Evolutionary conservation across 2,113 vertebrate species (phyloP).

Genomic region (Pagrus major): DNA sequence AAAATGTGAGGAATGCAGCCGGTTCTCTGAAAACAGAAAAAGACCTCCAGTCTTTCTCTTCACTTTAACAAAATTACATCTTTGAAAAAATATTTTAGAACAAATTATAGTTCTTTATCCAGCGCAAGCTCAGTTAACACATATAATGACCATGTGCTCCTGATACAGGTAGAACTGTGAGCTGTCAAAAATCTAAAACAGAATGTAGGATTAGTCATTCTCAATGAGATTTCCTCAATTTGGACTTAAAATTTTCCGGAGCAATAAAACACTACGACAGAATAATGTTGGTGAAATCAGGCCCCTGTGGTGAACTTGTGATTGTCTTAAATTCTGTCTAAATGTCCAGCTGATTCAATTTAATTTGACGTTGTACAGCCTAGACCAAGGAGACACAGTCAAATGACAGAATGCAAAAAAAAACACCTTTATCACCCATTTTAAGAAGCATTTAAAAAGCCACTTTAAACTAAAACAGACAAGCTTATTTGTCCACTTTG

Average conservation of each 20-base stretch:
- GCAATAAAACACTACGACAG: neutral
- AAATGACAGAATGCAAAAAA: neutral
- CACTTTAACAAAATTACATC: slow-evolving; percentile 7
- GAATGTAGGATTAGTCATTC: slow-evolving; percentile 6
- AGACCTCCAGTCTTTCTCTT: neutral
- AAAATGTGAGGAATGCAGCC: slow-evolving; percentile 10
- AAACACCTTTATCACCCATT: slow-evolving; percentile 6
- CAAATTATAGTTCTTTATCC: neutral
- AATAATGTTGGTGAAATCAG: slow-evolving; percentile 11
- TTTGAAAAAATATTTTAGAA: neutral
- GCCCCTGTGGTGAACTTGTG: neutral
- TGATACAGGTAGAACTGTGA: slow-evolving; percentile 33
- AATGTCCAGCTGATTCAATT: neutral
- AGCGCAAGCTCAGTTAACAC: slow-evolving; percentile 14
- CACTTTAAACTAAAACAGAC: neutral
- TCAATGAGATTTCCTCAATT: slow-evolving; percentile 9
- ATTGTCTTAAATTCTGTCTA: neutral
- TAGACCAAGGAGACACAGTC: neutral
- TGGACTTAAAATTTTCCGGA: neutral
- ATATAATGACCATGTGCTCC: slow-evolving; percentile 30
- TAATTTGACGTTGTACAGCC: neutral
- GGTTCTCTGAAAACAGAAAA: slow-evolving; percentile 4
- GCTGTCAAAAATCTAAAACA: slow-evolving; percentile 43
- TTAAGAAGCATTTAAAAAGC: neutral
- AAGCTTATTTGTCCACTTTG: neutral